Percentiles rank a stretch among this genome's conserved stretches.
Evolutionary conservation across 2,888 invertebrate genomes (phyloP).

Genomic region (Apocheima hispidaria): DNA sequence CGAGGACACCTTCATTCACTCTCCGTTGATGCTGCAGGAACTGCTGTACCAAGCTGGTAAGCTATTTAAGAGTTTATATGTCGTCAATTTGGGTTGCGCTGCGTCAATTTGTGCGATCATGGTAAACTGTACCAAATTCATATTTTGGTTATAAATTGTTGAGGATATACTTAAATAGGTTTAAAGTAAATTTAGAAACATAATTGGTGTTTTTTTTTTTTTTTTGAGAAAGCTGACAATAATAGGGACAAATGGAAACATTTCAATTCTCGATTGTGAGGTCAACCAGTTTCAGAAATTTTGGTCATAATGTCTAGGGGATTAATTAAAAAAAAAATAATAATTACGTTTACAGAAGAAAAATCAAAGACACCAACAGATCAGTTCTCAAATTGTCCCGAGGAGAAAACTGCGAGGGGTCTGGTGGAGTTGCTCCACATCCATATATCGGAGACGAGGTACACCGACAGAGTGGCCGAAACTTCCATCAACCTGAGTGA

Average conservation of each 20-base stretch:
- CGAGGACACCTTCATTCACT: constrained; percentile 28
- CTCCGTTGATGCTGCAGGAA: constrained; percentile 33
- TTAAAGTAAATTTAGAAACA: too few species aligned
- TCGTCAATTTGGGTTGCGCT: background rate
- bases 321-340: too few species aligned
- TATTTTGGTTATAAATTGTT: too few species aligned
- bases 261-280: background rate
- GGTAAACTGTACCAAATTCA: too few species aligned
- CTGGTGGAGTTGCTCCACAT: constrained; percentile 43
- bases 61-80: background rate
- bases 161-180: too few species aligned
- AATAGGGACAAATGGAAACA: too few species aligned
- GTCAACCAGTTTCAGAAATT: too few species aligned
- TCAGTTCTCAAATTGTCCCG: background rate
- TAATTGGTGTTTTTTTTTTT: too few species aligned
- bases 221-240: too few species aligned
- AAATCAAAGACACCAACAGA: background rate
- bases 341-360: constrained; percentile 7
- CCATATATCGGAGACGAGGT: constrained; percentile 44
- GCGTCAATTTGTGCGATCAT: too few species aligned
- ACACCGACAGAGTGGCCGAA: constrained; percentile 22
- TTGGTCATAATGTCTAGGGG: too few species aligned
- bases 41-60: constrained; percentile 29
- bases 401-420: constrained; percentile 16
- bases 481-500: constrained; percentile 46